Base-by-base conservation (phyloP, 2,888 invertebrate genomes). In the Pteria penguin region DNA sequence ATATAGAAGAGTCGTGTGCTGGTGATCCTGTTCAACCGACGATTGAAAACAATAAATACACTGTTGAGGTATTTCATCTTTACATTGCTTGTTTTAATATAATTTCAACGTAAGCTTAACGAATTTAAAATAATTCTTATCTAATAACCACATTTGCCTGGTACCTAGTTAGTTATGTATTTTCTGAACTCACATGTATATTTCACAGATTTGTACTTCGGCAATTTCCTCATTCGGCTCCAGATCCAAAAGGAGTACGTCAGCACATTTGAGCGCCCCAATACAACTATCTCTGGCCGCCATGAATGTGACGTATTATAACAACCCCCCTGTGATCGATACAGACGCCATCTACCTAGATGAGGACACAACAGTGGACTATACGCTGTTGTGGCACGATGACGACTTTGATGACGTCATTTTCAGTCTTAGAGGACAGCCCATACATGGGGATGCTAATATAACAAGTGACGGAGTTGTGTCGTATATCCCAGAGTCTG, bases 351-450 rank as follows among this genome's bases (percentile, higher is more conserved):
- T 75, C 8, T 18, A 24, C 3, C 54, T 65, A n/a, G 24, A 27
- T 14, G 75, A 75, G 61, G 66, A 70, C 52, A 32, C 31, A 11
- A 11, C 31, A n/a, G 22, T 57, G 31, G 33, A 57, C n/a, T 32
- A 31, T 5, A 36, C 32, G 11, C 33, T 78, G 14, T 24, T 45
- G 22, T 78, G 60, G 54, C 57, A 32, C 36, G 84, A 84, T 72
- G 31, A 58, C 11, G 83, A 84, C 33, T 69, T 71, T 57, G 84
- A 84, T 60, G 69, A 54, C 0, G 71, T 83, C 1, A 60, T 72
- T 1, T 83, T 78, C 57, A 55, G 74, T 5, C 76, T 83, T 22
- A 36, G 22, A 0, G 58, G 65, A 22, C 58, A 45, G 14, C 82
- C 82, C 18, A 33, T 45, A 18, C 45, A 80, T 18, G 72, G 78